Conservation (phyloP, 2,888 invertebrate genomes). For the Brachypterus glaber region DNA sequence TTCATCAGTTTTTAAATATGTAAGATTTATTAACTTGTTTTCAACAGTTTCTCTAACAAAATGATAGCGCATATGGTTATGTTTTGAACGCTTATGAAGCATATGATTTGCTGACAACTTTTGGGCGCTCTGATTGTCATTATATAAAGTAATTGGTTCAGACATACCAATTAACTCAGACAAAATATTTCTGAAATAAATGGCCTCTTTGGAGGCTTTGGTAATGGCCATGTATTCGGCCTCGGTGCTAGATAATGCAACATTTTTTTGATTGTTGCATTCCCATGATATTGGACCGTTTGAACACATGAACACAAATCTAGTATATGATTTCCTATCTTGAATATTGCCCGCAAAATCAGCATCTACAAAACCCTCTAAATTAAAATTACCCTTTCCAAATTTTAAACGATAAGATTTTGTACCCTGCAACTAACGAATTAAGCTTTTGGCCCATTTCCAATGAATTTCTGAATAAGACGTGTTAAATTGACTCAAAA, state of each 20-base stretch:
- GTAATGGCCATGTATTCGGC: too few species aligned
- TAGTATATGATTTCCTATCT: conserved; percentile 34
- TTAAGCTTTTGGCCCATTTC: conserved; percentile 15
- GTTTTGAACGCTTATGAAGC: conserved; percentile 17
- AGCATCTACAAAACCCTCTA: conserved; percentile 19
- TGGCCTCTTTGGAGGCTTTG: conserved; percentile 20
- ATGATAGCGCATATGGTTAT: conserved; percentile 21
- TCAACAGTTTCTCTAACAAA: conserved; percentile 13
- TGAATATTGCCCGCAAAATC: conserved; percentile 17
- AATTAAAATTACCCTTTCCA: conserved; percentile 9
- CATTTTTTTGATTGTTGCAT: conserved; percentile 23
- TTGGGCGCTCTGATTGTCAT: conserved; percentile 21
- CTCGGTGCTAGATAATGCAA: conserved; percentile 25
- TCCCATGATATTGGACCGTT: conserved; percentile 21
- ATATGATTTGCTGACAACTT: conserved; percentile 17
- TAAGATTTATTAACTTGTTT: conserved; percentile 9
- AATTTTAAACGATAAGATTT: conserved; percentile 17
- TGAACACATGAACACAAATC: conserved; percentile 21
- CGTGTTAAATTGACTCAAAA: conserved; percentile 18
- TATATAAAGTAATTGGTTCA: conserved; percentile 10
- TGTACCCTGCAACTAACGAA: too few species aligned
- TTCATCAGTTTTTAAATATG: conserved; percentile 13
- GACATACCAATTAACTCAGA: conserved; percentile 11
- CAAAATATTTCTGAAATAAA: conserved; percentile 17
- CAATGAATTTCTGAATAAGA: conserved; percentile 11